Conservation (phyloP, 2,797 vertebrate species). For the Erithacus rubecula region DNA sequence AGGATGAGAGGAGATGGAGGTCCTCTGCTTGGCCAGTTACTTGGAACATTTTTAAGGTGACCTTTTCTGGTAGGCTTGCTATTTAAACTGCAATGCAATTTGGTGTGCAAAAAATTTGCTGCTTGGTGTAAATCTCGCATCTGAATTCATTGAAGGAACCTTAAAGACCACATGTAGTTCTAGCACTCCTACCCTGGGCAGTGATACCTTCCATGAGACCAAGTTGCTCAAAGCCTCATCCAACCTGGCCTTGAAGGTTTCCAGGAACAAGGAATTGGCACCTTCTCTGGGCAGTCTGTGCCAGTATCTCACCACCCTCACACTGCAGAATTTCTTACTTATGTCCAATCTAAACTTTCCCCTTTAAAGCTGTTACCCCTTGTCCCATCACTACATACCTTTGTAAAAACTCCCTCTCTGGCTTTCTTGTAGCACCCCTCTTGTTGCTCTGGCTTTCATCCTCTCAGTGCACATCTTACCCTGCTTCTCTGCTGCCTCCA, state of each 20-base stretch:
- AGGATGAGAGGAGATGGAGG: neutral
- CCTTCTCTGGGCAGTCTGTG: neutral
- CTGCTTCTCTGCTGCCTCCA: neutral
- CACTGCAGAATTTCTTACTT: neutral
- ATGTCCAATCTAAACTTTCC: neutral
- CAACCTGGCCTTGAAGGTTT: neutral
- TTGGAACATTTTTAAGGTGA: neutral
- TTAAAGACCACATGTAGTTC: neutral
- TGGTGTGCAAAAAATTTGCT: neutral
- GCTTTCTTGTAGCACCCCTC: neutral
- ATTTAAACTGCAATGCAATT: neutral
- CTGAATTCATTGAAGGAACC: neutral
- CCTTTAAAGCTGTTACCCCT: accelerated
- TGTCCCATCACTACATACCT: neutral
- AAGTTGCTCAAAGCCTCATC: neutral
- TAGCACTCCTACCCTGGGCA: neutral
- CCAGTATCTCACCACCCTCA: neutral
- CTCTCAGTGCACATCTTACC: neutral
- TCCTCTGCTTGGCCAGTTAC: neutral
- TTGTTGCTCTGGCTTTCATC: neutral
- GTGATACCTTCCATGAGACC: neutral
- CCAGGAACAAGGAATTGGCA: neutral
- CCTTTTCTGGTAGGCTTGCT: neutral
- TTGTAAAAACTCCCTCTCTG: neutral
- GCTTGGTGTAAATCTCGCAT: neutral